Base-by-base conservation (phyloP, 2,113 vertebrate species). In the Amblyornis subalaris region DNA sequence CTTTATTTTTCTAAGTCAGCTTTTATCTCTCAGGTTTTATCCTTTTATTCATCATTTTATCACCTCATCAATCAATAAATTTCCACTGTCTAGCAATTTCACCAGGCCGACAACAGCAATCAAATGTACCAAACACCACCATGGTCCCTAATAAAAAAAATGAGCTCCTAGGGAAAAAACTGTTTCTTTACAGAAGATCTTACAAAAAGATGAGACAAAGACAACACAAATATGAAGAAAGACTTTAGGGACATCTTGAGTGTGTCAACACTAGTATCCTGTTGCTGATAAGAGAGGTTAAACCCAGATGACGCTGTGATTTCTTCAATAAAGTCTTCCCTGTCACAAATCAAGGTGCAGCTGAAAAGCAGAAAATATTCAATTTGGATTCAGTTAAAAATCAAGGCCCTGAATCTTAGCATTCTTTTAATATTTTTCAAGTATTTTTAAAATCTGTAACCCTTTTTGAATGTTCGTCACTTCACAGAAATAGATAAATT, bases 1-100 rank as follows among this genome's bases (percentile, higher is more conserved):
- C 15, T 96, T 97, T 83, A 88, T 97, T 97, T 96, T 58, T 90
- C 79, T 96, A 94, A 69, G 9, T 93, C 65, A 40, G 65, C 60
- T 95, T 96, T 78, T 95, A 12, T 91, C 38, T 93, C 85, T 88
- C 64, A 73, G 60, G 25, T 75, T 97, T 94, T 95, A 81, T 87
- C n/a, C 42, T 90, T 95, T 67, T 93, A 35, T 78, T 88, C 18
- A 7, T 96, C 9, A 22, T 93, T 97, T 96, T 96, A 95, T 95
- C 71, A 91, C 86, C 31, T 44, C 67, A 95, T 96, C 86, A 93
- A 73, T 97, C 92, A 95, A 94, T 70, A 54, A 15, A 67, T 93
- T 95, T 96, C 70, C 76, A 42, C 91, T 88, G 50, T 89, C 25
- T 9, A 65, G 75, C 54, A 93, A 97, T 66, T 40, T 44, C 60